Evolutionary conservation across 2,113 vertebrate species (phyloP).

Genomic region (Ciconia maguari): DNA sequence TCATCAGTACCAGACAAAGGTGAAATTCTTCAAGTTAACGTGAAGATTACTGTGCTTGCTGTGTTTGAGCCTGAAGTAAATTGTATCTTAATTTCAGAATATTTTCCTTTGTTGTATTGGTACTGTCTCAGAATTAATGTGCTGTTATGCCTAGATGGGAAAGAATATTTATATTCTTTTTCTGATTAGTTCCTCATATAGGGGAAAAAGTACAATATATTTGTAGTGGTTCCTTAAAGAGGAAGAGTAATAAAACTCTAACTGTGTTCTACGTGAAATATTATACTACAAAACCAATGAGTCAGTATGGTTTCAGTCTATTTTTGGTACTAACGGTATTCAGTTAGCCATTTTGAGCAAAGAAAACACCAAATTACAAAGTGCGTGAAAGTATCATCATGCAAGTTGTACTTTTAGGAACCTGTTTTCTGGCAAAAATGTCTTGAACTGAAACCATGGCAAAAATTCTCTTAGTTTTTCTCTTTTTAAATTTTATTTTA

Average conservation of each 20-base stretch:
- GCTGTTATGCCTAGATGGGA: not conserved
- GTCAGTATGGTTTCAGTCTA: constrained; percentile 16
- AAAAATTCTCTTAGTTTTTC: not conserved
- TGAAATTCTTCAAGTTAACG: not conserved
- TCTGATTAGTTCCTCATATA: not conserved
- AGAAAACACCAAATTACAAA: constrained; percentile 56
- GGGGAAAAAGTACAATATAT: not conserved
- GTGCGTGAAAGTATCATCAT: not conserved
- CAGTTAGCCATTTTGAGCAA: constrained; percentile 55
- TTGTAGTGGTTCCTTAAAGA: not conserved
- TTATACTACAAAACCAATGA: not conserved
- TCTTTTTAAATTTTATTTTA: not conserved
- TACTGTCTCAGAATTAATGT: constrained; percentile 34
- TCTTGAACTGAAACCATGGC: not conserved
- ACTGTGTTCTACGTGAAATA: not conserved
- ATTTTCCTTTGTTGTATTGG: not conserved
- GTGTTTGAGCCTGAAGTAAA: constrained; percentile 37
- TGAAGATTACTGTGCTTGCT: not conserved
- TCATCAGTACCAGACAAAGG: not conserved
- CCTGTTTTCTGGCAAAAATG: not conserved
- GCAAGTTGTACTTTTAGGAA: constrained; percentile 31
- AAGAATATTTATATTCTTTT: not conserved
- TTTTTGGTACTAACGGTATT: constrained; percentile 53
- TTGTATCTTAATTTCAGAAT: constrained; percentile 30
- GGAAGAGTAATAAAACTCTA: not conserved